Evolutionary conservation across 2,113 vertebrate genomes (phyloP), one percentile per base, ranked within the genome.

Genomic region (Lagopus muta): DNA sequence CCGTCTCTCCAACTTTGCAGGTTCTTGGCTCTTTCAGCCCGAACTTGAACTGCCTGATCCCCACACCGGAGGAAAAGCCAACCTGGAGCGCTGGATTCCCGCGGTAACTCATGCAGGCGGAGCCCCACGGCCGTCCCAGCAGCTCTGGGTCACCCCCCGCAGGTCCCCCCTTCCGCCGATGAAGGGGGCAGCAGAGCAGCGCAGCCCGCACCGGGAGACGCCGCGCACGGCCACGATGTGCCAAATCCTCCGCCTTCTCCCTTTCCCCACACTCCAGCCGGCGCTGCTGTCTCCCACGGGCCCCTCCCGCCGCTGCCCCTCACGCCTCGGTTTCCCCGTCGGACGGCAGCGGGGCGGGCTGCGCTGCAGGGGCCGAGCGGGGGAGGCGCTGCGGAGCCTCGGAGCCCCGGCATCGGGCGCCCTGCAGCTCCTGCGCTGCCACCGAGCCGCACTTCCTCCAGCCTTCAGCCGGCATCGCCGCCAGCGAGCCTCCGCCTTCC

Each of bases 21-120:
- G 88, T 93, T 82, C 86, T 73, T 76, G 92, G 75, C 85, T 50
- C 81, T 81, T 82, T 42, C 60, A 90, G 94, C 96, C 95, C 91
- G 55, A 76, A 94, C 95, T 94, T 85, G 92, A 94, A 92, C 92
- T 87, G 78, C 95, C 91, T 30, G 74, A 43, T 38, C 34, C 72
- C 64, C 55, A n/a, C 1, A 10, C 64, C 1, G 47, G 89, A 70
- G 89, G 79, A 92, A 89, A 80, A 74, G 81, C 80, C 30, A 4
- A 54, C 69, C 62, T 72, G 2, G 5, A 86, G 89, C 7, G 52
- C 86, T 85, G 79, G 17, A 52, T 14, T 85, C 94, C 93, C 22
- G 77, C 15, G 10, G 71, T 94, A 95, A 96, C 75, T 97, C 92
- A 90, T 94, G 94, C 93, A 91, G 93, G 48, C 38, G 34, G 30